Conservation (phyloP, 2,113 vertebrate genomes). For the Oncorhynchus tshawytscha region DNA sequence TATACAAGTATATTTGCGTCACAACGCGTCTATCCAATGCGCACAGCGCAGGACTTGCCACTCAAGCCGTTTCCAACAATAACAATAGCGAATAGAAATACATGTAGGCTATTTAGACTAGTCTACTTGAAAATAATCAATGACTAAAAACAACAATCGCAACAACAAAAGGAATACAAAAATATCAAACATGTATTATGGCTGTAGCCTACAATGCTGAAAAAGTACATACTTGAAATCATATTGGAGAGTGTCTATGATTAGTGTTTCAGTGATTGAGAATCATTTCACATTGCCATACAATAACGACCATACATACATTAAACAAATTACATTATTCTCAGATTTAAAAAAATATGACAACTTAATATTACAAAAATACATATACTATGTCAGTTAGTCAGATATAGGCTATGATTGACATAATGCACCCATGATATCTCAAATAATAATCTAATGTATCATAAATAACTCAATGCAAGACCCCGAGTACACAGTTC, state of each 20-base stretch:
- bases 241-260: not conserved
- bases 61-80: not conserved
- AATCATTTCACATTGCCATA: not conserved
- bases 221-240: not conserved
- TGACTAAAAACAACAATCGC: not conserved
- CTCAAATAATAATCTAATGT: not conserved
- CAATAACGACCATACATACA: not conserved
- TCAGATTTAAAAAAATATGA: not conserved
- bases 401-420: not conserved
- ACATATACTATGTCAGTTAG: not conserved
- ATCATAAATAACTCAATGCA: not conserved
- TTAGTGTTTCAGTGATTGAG: not conserved
- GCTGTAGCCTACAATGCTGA: not conserved
- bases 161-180: not conserved
- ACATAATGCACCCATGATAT: not conserved
- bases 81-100: not conserved
- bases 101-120: not conserved
- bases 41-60: not conserved
- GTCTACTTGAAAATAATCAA: not conserved
- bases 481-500: not conserved
- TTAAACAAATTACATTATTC: not conserved
- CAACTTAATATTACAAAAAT: not conserved
- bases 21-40: not conserved
- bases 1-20: not conserved
- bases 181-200: constrained; percentile 6